phyloP scores from a whole-genome alignment of 37 sponge, comb jelly and placozoan species.

The Oscarella lobularis region DNA sequence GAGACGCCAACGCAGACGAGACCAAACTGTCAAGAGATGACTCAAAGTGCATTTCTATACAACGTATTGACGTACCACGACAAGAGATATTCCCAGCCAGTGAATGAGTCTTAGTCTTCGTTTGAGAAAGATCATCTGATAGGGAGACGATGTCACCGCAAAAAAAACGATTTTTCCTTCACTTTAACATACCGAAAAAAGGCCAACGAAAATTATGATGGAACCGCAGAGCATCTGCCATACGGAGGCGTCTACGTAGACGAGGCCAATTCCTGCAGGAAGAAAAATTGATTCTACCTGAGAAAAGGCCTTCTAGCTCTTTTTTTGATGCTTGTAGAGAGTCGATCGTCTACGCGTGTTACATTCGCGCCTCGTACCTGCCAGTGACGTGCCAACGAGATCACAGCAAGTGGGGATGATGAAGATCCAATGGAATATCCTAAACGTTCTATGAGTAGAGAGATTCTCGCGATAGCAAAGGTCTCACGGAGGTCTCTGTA shows the following conservation, averaged over 20 bases:
- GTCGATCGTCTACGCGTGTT: too few relatives aligned
- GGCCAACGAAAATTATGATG: conserved; percentile 23
- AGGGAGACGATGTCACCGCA: too few relatives aligned
- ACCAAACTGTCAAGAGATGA: not conserved
- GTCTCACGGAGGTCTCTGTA: too few relatives aligned
- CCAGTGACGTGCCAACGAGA: conserved; percentile 18
- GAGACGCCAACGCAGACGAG: not conserved
- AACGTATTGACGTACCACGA: conserved; percentile 6
- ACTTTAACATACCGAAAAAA: conserved; percentile 24
- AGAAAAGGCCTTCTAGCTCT: too few relatives aligned
- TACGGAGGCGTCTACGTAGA: conserved; percentile 22
- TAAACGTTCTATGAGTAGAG: too few relatives aligned
- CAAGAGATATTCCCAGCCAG: conserved; percentile 23
- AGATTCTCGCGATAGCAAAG: too few relatives aligned
- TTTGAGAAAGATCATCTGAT: conserved; percentile 22
- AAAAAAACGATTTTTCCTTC: too few relatives aligned
- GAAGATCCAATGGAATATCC: conserved; percentile 15
- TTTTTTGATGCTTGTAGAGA: too few relatives aligned
- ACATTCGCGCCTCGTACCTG: conserved; percentile 41
- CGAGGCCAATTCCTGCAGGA: conserved; percentile 19
- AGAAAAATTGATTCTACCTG: too few relatives aligned
- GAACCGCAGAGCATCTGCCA: conserved; percentile 28
- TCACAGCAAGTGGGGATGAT: conserved; percentile 23
- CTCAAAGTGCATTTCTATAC: too few relatives aligned
- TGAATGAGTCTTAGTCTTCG: conserved; percentile 10